Conservation (phyloP, 2,888 invertebrate species). For the Aphodius granarius region DNA sequence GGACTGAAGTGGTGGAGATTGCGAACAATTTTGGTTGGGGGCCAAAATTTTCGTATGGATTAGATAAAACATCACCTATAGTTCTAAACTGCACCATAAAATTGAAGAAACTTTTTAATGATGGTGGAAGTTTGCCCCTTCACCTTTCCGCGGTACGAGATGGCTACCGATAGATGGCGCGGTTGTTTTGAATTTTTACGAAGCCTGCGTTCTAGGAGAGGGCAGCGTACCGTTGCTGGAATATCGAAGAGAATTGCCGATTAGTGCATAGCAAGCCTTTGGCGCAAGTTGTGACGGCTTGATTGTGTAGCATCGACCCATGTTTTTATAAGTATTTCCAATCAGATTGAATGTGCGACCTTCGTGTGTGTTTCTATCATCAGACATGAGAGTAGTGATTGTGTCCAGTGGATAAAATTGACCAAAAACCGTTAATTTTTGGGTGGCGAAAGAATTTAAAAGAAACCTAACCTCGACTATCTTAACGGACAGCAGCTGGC, state of each 20-base stretch:
- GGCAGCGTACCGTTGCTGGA: slow-evolving; percentile 19
- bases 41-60: no score
- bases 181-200: slow-evolving; percentile 7
- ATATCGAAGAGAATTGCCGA: slow-evolving; percentile 32
- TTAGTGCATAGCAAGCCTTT: slow-evolving; percentile 49
- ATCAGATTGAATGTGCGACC: slow-evolving; percentile 24
- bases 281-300: slow-evolving; percentile 43
- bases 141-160: neutral
- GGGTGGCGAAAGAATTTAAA: slow-evolving; percentile 4
- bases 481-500: slow-evolving; percentile 18
- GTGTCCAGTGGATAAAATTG: slow-evolving; percentile 9
- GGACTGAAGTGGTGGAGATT: no score
- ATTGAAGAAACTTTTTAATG: neutral
- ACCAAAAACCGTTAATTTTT: neutral
- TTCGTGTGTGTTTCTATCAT: slow-evolving; percentile 28
- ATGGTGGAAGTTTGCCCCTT: neutral
- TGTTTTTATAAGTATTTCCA: slow-evolving; percentile 33
- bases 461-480: slow-evolving; percentile 21
- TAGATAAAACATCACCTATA: no score
- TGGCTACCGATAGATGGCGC: slow-evolving; percentile 18
- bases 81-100: neutral
- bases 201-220: slow-evolving; percentile 17
- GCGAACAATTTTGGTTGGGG: no score
- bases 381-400: slow-evolving; percentile 26
- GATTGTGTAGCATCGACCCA: slow-evolving; percentile 46